Evolutionary conservation across 2,797 vertebrate genomes (phyloP), one percentile per base, ranked within the genome.

Genomic region (Acrossocheilus wenchowensis): DNA sequence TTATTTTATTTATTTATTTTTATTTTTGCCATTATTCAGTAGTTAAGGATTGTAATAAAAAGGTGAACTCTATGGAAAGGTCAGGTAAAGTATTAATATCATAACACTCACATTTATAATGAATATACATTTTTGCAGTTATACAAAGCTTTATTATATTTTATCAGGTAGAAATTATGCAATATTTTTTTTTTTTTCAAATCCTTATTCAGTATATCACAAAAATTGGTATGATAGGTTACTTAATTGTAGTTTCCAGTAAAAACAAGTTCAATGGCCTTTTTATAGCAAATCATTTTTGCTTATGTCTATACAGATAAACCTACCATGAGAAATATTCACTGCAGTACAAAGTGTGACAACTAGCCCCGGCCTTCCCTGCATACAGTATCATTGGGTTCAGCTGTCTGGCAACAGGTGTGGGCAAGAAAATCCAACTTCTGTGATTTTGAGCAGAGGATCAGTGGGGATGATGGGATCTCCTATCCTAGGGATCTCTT

Each of bases 321-420:
- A n/a, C 21, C 1, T 21, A 71, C 19, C 2, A 45, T 45, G 23
- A 73, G 23, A 45, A 75, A 75, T 48, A 52, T 50, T 52, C 9
- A 21, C 9, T 54, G 48, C 30, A 68, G n/a, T 21, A 19, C 26
- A 77, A 50, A 26, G 62, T 79, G 75, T 85, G 83, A 85, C 75
- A 78, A 69, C 83, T 60, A 85, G 74, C 62, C 73, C 83, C 36
- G 2, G 64, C 8, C 36, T 69, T n/a, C 9, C 23, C 23, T n/a
- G 19, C 12, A 45, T 43, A 43, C 43, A 43, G 43, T 43, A 54
- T 68, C 15, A 30, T 5, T 68, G 45, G 48, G 34, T 48, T 72
- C 77, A 79, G 83, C 74, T 85, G 77, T 80, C 68, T 54, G 48
- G 50, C 75, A 85, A 85, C 89, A 89, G 87, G 87, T 90, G 86